Evolutionary conservation across 2,113 vertebrate species (phyloP), one percentile per base, ranked within the genome.

Genomic region (Prunella fulvescens): DNA sequence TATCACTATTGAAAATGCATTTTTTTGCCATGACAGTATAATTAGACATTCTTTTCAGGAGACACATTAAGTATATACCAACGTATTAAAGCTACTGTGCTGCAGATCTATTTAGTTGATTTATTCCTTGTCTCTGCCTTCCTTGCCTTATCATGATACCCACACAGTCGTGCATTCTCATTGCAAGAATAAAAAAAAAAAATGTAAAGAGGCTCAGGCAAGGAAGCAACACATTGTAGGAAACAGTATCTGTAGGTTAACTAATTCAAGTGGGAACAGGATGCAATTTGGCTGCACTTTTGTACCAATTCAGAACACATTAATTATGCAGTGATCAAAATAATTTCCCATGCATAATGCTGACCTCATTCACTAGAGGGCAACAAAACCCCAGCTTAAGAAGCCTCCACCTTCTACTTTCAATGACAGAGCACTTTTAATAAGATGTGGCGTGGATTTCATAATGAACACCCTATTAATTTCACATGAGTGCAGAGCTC

Each of bases 351-450:
- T 95, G 97, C 97, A 98, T 96, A 95, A 97, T 97, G 97, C 98
- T 98, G 98, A 98, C 98, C 98, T 98, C 96, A 96, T 97, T 98
- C 98, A 98, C 98, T 98, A 98, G 98, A 98, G 98, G 98, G 98
- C 98, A 98, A 98, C 98, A 98, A 94, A 98, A 66, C 96, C 97
- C 96, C 95, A 97, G 97, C 80, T 94, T 97, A 93, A 96, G 96
- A 90, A 96, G 66, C 95, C 96, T 95, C 96, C 94, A 71, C 96
- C 96, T 97, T 93, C 96, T 87, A n/a, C 94, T 97, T 87, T 86
- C 93, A 91, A 93, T 90, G 95, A 96, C 90, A 60, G 95, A 96
- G 95, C 95, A 94, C 48, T 54, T 97, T 96, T 97, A 96, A 92
- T 92, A 84, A 95, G 97, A 90, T 17, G 90, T 92, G 56, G 93